Percentiles rank a stretch among this genome's conserved stretches.
Conservation (phyloP, 2,113 vertebrate genomes). For the Tursiops truncatus region DNA sequence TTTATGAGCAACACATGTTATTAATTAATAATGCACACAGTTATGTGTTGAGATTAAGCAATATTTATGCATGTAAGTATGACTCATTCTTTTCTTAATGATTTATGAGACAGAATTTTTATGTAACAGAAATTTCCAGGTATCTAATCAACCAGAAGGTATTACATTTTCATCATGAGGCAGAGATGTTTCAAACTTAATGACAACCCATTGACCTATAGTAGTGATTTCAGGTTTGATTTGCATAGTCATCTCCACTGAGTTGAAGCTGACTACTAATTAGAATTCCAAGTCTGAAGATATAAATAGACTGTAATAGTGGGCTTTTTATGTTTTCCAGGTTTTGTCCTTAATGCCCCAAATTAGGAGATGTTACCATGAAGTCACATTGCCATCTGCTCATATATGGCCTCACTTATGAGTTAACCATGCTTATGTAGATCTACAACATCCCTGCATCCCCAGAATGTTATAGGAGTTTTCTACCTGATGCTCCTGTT, state of each 20-base stretch:
- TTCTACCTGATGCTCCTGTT: not conserved
- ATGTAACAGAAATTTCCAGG: constrained; percentile 53
- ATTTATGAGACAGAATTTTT: constrained; percentile 76
- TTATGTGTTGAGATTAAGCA: constrained; percentile 65
- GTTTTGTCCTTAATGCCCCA: not conserved
- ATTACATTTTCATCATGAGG: constrained; percentile 59
- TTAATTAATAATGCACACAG: constrained; percentile 78
- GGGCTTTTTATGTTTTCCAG: not conserved
- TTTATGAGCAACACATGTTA: constrained; percentile 75
- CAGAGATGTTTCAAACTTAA: constrained; percentile 71
- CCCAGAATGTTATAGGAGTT: not conserved
- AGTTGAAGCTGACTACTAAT: constrained; percentile 41
- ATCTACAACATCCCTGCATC: not conserved
- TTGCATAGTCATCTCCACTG: constrained; percentile 9
- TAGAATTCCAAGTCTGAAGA: not conserved
- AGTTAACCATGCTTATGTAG: not conserved
- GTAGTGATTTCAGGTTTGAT: constrained; percentile 59
- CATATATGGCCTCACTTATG: not conserved
- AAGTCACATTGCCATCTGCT: not conserved
- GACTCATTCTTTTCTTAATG: constrained; percentile 69
- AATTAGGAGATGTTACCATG: not conserved
- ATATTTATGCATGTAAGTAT: constrained; percentile 72
- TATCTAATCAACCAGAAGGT: constrained; percentile 70
- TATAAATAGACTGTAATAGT: not conserved
- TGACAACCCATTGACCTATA: constrained; percentile 66